These are phyloP conservation scores for Tipula helvola DNA, from an alignment of 2,888 invertebrate species.

Conservation along the genomic window DNA sequence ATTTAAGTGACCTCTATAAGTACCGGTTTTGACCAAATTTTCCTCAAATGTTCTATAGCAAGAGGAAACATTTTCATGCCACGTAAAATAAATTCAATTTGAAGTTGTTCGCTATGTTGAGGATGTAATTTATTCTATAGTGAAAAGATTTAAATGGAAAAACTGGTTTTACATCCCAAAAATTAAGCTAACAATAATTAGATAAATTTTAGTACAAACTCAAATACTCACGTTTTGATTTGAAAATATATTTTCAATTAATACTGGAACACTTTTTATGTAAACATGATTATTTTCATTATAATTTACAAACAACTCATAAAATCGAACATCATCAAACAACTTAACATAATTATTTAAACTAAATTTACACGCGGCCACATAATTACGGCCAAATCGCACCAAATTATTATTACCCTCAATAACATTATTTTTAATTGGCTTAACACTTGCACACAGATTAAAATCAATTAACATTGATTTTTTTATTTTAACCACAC, in stretches of 20 bases:
- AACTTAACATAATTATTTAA: neutral
- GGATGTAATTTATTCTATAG: no score
- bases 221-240: neutral
- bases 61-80: no score
- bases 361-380: conserved; percentile 24
- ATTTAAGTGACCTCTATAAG: no score
- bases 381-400: conserved; percentile 16
- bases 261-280: neutral
- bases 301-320: neutral
- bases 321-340: neutral
- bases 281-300: neutral
- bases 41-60: no score
- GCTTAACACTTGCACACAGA: conserved; percentile 16
- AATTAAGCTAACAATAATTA: no score
- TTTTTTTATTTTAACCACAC: neutral
- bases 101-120: no score
- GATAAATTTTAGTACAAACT: neutral
- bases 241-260: neutral
- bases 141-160: no score
- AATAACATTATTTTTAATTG: conserved; percentile 28
- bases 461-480: neutral
- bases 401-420: conserved; percentile 22
- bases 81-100: no score
- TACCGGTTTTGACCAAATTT: no score
- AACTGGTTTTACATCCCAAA: no score